A percentile compares a stretch with the other conserved stretches of the same genome.
Evolutionary conservation across 2,888 invertebrate genomes (phyloP).

Genomic region (Gastracanthus pulcherrimus): DNA sequence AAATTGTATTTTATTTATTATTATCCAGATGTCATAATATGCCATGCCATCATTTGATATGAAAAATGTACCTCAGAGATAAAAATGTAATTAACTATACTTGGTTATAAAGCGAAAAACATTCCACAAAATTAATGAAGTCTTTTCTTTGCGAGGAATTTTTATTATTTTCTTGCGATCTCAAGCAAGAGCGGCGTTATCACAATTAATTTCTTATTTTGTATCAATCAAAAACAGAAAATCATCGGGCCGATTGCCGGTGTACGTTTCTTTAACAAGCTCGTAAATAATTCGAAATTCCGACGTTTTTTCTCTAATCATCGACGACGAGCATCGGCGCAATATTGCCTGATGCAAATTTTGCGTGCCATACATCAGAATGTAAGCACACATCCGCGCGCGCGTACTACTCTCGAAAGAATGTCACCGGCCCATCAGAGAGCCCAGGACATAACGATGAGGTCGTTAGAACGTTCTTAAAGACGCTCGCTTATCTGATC

Average conservation of each 20-base stretch:
- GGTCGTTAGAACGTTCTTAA: conserved; percentile 50
- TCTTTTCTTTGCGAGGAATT: background rate
- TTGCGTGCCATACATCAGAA: conserved; percentile 30
- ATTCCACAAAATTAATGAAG: background rate
- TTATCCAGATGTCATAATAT: background rate
- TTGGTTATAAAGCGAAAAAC: background rate
- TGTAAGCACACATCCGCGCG: background rate
- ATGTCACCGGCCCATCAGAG: conserved; percentile 29
- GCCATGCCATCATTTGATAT: background rate
- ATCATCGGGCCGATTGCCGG: background rate
- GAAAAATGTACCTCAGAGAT: background rate
- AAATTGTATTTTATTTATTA: background rate
- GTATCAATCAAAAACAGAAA: conserved; percentile 1
- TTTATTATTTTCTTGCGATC: background rate
- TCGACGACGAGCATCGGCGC: background rate
- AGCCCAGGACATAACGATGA: conserved; percentile 46
- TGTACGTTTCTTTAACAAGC: conserved; percentile 26
- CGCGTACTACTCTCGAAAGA: background rate
- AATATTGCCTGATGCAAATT: conserved; percentile 39
- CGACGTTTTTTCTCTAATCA: conserved; percentile 36
- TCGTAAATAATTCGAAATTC: conserved; percentile 45
- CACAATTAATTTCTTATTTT: conserved; percentile 17
- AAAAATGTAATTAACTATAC: background rate
- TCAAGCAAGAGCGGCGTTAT: too few relatives aligned
- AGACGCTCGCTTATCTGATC: conserved; percentile 49